A percentile compares a stretch with the other conserved stretches of the same genome.
phyloP scores from a whole-genome alignment of 2,888 invertebrate species.

The Nomada flava region DNA sequence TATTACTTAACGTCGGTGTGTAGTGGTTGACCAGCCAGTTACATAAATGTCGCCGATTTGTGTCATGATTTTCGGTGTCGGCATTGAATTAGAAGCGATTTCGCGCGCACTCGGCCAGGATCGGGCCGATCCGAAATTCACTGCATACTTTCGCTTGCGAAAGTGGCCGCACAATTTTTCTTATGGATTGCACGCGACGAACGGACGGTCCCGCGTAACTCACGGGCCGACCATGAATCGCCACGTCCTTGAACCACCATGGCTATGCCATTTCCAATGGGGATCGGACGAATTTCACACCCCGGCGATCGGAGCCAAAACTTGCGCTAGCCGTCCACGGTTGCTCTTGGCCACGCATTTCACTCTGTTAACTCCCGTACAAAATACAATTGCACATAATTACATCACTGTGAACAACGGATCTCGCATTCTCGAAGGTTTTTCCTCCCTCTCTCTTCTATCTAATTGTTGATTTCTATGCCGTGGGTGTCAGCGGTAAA shows the following conservation, averaged over 20 bases:
- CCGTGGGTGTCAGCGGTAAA: not conserved
- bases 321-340: not conserved
- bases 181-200: conserved; percentile 39
- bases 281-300: conserved; percentile 55
- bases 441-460: not conserved
- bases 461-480: conserved; percentile 19
- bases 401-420: no score
- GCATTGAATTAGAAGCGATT: conserved; percentile 42
- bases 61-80: conserved; percentile 43
- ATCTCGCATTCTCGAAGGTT: not conserved
- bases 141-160: conserved; percentile 45
- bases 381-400: no score
- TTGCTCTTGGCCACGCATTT: no score
- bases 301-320: conserved; percentile 5
- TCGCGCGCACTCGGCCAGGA: not conserved
- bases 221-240: conserved; percentile 65
- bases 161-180: conserved; percentile 32
- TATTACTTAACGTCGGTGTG: conserved; percentile 46
- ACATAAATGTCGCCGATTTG: conserved; percentile 46
- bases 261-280: conserved; percentile 21
- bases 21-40: conserved; percentile 22
- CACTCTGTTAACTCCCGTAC: no score
- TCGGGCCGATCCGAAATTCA: conserved; percentile 34
- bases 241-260: conserved; percentile 65
- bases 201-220: conserved; percentile 54